A percentile compares a stretch with the other conserved stretches of the same genome.
phyloP scores from a whole-genome alignment of 2,888 invertebrate genomes.

The Tryphoninae sp. region DNA sequence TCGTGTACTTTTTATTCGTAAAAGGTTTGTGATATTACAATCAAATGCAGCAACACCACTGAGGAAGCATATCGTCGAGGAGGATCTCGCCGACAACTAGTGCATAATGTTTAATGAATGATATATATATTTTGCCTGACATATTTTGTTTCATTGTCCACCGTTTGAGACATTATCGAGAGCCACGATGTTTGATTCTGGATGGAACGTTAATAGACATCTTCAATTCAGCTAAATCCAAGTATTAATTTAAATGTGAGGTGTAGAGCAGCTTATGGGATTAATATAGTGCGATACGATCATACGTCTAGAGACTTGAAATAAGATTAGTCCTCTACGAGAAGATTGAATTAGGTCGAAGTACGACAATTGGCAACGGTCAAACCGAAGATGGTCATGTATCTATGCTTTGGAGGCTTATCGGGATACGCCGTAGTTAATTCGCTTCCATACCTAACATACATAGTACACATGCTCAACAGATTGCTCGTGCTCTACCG shows the following conservation, averaged over 20 bases:
- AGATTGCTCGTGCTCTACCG: slow-evolving; percentile 22
- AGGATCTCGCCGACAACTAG: background rate
- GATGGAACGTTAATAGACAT: no score
- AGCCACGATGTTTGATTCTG: no score
- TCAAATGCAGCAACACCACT: background rate
- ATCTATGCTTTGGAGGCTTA: slow-evolving; percentile 32
- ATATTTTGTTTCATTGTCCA: no score
- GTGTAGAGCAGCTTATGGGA: background rate
- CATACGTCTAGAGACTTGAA: background rate
- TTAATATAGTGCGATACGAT: background rate
- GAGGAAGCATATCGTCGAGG: background rate
- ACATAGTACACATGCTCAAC: slow-evolving; percentile 20
- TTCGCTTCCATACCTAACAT: background rate
- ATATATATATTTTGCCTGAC: background rate
- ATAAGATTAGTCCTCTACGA: slow-evolving; percentile 25
- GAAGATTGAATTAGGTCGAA: slow-evolving; percentile 50
- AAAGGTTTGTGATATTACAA: slow-evolving; percentile 25
- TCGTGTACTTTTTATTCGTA: slow-evolving; percentile 13
- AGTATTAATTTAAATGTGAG: background rate
- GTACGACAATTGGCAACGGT: slow-evolving; percentile 36
- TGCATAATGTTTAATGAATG: background rate
- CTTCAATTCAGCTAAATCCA: no score
- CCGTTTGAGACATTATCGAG: no score
- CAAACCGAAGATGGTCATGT: slow-evolving; percentile 23
- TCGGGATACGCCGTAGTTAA: slow-evolving; percentile 10